A percentile compares a stretch with the other conserved stretches of the same genome.
These are phyloP conservation scores for Zosterops pallidus DNA, from an alignment of 2,113 vertebrate species.

Conservation along the genomic window DNA sequence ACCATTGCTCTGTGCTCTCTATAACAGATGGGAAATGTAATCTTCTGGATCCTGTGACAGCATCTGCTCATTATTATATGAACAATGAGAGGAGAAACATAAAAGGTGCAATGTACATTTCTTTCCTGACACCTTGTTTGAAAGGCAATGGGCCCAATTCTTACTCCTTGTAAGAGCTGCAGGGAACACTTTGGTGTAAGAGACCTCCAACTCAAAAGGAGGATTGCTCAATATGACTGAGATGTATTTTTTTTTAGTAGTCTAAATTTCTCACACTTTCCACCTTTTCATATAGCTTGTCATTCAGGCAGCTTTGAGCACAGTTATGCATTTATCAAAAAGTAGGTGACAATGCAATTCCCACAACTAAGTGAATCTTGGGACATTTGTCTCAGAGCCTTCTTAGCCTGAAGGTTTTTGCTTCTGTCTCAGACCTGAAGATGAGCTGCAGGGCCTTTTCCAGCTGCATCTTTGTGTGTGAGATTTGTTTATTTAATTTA, in stretches of 20 bases:
- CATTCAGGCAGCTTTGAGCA: background rate
- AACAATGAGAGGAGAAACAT: conserved; percentile 36
- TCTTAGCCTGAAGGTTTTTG: background rate
- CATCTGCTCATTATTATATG: conserved; percentile 35
- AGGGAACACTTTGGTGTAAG: background rate
- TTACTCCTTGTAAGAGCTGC: background rate
- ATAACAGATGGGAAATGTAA: conserved; percentile 52
- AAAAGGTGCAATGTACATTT: background rate
- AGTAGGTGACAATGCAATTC: background rate
- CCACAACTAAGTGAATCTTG: background rate
- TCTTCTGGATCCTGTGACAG: conserved; percentile 33
- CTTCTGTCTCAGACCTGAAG: background rate
- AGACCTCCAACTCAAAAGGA: background rate
- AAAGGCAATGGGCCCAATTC: background rate
- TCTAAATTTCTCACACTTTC: background rate
- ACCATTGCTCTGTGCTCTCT: conserved; percentile 11
- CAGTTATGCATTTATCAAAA: background rate
- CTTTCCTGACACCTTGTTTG: conserved; percentile 18
- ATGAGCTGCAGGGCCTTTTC: background rate
- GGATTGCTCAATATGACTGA: background rate
- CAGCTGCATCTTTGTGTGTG: background rate
- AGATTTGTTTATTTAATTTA: background rate
- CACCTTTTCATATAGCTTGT: background rate
- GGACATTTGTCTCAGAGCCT: background rate
- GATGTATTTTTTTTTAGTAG: background rate